These are phyloP conservation scores for Rhea americana DNA, from an alignment of 2,113 vertebrate species.

Conservation along the genomic window DNA sequence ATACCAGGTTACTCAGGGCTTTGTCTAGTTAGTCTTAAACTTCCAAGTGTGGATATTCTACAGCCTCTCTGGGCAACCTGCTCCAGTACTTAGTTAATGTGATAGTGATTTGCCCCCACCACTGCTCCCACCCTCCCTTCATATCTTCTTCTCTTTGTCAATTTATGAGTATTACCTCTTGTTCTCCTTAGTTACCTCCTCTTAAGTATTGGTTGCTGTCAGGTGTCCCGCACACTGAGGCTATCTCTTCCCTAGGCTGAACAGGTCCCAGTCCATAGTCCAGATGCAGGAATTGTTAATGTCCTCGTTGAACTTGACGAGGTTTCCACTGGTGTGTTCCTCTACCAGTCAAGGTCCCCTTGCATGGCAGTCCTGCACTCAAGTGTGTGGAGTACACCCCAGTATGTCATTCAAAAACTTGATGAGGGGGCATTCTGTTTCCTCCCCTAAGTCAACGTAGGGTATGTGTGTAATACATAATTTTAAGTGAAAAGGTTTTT, in stretches of 20 bases:
- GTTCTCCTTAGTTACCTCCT: neutral
- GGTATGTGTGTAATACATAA: fast-evolving
- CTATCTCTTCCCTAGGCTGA: no score
- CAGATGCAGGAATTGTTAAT: neutral
- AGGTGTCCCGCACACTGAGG: no score
- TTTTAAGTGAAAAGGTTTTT: neutral
- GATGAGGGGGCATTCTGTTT: neutral
- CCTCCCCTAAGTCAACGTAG: neutral
- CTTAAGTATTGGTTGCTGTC: no score
- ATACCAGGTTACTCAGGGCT: neutral
- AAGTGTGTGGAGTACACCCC: no score
- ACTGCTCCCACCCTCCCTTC: no score
- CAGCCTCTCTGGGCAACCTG: neutral
- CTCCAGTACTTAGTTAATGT: neutral
- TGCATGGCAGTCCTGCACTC: neutral
- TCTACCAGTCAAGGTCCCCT: neutral
- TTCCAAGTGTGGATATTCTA: neutral
- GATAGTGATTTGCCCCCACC: no score
- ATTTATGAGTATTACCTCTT: no score
- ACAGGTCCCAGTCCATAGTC: no score
- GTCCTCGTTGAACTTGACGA: neutral
- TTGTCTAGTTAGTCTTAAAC: neutral
- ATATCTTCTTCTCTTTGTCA: neutral
- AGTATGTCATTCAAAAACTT: neutral
- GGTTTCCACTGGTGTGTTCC: neutral